These are phyloP conservation scores for Ctenochaetus hawaiiensis DNA, from an alignment of 2,797 vertebrate species.

Conservation along the genomic window DNA sequence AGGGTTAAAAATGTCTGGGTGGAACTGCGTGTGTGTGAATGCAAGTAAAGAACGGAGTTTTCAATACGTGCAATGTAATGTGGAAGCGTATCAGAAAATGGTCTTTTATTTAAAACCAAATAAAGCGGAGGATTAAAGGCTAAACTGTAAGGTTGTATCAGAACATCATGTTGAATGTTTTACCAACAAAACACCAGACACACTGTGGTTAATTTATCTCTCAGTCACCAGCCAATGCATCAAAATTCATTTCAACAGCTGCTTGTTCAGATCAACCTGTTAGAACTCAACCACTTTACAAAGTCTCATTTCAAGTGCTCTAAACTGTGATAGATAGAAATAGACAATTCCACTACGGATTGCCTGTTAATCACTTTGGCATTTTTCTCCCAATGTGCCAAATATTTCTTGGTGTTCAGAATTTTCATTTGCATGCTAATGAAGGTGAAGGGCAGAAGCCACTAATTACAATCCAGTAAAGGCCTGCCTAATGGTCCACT, in stretches of 20 bases:
- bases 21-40: constrained; percentile 21
- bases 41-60: constrained; percentile 1
- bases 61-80: neutral
- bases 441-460: constrained; percentile 96
- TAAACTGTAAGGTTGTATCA: constrained; percentile 25
- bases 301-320: constrained; percentile 73
- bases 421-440: constrained; percentile 97
- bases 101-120: constrained; percentile 35
- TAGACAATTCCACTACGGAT: constrained; percentile 80
- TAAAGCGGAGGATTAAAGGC: constrained; percentile 45
- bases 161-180: constrained; percentile 50
- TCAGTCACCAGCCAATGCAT: constrained; percentile 55
- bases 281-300: constrained; percentile 62
- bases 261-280: constrained; percentile 72
- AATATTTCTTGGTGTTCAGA: constrained; percentile 88
- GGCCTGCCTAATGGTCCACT: constrained; percentile 92
- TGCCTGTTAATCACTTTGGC: constrained; percentile 86
- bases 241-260: constrained; percentile 66
- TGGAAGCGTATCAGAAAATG: constrained; percentile 7
- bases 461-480: constrained; percentile 95
- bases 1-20: constrained; percentile 49
- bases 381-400: constrained; percentile 86
- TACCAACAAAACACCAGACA: constrained; percentile 43
- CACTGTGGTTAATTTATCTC: constrained; percentile 51
- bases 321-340: constrained; percentile 80